These are phyloP conservation scores for Orycteropus afer DNA, from an alignment of 2,113 vertebrate species.

Conservation along the genomic window DNA sequence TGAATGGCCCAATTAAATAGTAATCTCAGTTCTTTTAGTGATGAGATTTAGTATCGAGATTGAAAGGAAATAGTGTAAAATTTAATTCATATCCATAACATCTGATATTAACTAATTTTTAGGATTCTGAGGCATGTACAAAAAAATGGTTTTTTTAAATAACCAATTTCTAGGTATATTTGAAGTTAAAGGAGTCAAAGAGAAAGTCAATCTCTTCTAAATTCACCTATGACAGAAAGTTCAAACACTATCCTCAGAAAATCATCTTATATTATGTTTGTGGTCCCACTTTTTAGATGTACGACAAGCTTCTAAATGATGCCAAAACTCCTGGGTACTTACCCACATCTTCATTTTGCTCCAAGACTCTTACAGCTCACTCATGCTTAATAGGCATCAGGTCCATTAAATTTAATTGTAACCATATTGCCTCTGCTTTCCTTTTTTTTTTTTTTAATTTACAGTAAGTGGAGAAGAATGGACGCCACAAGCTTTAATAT, in stretches of 20 bases:
- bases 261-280: neutral
- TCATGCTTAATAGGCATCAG: conserved; percentile 53
- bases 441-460: too few species aligned
- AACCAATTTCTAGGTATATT: conserved; percentile 21
- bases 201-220: neutral
- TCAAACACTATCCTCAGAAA: conserved; percentile 5
- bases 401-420: conserved; percentile 71
- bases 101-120: conserved; percentile 20
- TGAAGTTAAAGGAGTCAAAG: neutral
- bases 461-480: conserved; percentile 64
- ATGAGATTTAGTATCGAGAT: neutral
- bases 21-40: neutral
- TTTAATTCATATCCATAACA: neutral
- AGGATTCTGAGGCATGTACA: neutral
- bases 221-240: neutral
- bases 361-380: neutral
- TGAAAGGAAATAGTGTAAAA: neutral
- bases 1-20: neutral
- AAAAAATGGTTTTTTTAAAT: conserved; percentile 27
- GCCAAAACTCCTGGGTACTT: conserved; percentile 31
- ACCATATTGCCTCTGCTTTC: conserved; percentile 58
- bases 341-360: conserved; percentile 57
- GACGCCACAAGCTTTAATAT: conserved; percentile 55
- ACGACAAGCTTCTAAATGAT: conserved; percentile 18
- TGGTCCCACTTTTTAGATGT: neutral